Conservation (phyloP, 2,113 vertebrate genomes). For the Sceloporus undulatus region DNA sequence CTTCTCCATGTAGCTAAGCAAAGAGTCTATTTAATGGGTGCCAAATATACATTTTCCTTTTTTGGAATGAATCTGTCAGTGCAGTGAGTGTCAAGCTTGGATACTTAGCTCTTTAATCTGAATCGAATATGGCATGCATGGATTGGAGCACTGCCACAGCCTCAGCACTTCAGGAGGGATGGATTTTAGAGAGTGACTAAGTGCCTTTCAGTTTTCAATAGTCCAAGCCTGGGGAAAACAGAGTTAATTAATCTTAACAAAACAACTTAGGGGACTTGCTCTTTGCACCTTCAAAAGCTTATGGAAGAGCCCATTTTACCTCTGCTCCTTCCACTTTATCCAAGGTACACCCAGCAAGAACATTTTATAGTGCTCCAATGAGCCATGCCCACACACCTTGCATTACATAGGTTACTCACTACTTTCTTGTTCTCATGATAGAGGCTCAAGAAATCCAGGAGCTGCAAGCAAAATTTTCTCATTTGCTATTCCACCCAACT, state of each 20-base stretch:
- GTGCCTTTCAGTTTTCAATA: slow-evolving; percentile 19
- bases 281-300: not conserved
- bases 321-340: not conserved
- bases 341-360: not conserved
- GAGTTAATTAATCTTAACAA: slow-evolving; percentile 36
- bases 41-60: slow-evolving; percentile 30
- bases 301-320: not conserved
- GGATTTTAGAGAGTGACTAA: not conserved
- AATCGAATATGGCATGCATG: not conserved
- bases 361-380: not conserved
- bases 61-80: slow-evolving; percentile 20
- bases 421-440: not conserved
- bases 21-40: not conserved
- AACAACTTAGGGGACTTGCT: slow-evolving; percentile 5
- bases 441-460: fast-evolving
- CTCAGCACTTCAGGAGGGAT: not conserved
- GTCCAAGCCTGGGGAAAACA: not conserved
- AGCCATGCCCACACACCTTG: not conserved
- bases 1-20: slow-evolving; percentile 31
- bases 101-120: not conserved
- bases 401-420: not conserved
- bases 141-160: not conserved
- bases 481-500: slow-evolving; percentile 42
- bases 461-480: not conserved
- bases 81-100: fast-evolving